Percentiles rank a stretch among this genome's conserved stretches.
Conservation (phyloP, 2,888 invertebrate genomes). For the Drosophila dives region DNA sequence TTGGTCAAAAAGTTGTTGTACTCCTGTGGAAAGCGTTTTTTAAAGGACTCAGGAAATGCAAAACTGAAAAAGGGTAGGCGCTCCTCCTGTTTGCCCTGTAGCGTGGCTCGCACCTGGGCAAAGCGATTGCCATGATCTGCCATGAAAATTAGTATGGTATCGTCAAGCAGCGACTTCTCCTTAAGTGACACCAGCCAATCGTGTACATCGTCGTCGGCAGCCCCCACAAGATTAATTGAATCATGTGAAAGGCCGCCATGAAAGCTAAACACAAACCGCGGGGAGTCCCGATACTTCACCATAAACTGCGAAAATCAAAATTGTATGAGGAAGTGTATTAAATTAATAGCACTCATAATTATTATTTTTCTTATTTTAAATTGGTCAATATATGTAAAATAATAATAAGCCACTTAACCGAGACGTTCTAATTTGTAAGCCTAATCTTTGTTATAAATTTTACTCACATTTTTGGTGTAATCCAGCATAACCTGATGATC, state of each 20-base stretch:
- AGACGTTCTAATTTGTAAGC: background rate
- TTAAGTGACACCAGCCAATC: conserved; percentile 88
- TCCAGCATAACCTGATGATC: conserved; percentile 89
- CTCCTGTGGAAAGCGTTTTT: conserved; percentile 87
- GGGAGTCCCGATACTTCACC: conserved; percentile 88
- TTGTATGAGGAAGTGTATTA: conserved; percentile 28
- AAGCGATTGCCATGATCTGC: conserved; percentile 97
- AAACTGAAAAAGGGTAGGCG: conserved; percentile 94
- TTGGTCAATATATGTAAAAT: background rate
- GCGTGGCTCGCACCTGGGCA: conserved; percentile 91
- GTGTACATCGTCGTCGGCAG: conserved; percentile 90
- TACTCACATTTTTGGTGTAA: conserved; percentile 88
- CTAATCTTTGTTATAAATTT: background rate
- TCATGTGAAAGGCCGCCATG: conserved; percentile 96
- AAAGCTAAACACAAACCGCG: conserved; percentile 94
- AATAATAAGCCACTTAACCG: background rate
- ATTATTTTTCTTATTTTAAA: background rate
- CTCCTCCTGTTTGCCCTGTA: conserved; percentile 97
- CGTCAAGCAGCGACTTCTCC: conserved; percentile 88
- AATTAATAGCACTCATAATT: background rate
- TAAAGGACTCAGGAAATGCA: conserved; percentile 90
- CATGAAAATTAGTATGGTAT: conserved; percentile 94
- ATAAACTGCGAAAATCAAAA: conserved; percentile 84
- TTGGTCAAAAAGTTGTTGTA: conserved; percentile 88
- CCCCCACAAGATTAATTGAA: conserved; percentile 91